phyloP scores from a whole-genome alignment of 2,113 vertebrate species.

The Aix galericulata region DNA sequence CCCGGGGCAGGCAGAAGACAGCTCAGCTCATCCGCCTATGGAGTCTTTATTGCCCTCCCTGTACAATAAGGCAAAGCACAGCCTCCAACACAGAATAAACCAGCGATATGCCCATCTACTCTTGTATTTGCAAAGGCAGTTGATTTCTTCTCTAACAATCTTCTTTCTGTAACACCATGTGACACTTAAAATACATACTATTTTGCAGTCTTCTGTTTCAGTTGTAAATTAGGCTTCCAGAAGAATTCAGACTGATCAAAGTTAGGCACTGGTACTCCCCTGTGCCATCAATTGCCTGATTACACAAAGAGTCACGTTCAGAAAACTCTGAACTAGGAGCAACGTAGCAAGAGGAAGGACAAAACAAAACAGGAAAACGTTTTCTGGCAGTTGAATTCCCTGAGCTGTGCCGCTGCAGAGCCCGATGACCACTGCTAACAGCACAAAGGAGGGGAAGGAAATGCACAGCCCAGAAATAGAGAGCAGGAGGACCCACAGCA shows the following conservation, averaged over 20 bases:
- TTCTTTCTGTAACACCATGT: background rate
- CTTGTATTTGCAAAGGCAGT: background rate
- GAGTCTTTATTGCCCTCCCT: background rate
- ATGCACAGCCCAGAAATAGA: background rate
- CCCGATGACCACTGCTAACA: background rate
- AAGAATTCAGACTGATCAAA: background rate
- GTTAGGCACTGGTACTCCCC: background rate
- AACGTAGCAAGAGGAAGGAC: background rate
- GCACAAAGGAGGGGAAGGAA: accelerated
- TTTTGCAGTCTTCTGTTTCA: background rate
- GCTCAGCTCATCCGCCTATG: background rate
- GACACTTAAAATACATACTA: background rate
- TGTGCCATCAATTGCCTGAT: background rate
- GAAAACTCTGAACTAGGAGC: background rate
- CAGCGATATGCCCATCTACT: background rate
- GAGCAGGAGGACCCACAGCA: background rate
- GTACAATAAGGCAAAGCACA: background rate
- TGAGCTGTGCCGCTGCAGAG: background rate
- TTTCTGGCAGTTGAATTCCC: background rate
- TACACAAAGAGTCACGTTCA: background rate
- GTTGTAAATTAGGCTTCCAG: background rate
- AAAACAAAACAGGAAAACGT: background rate
- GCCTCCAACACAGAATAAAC: background rate
- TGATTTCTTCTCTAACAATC: background rate
- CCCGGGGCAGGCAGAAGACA: background rate